phyloP scores from a whole-genome alignment of 2,888 invertebrate genomes.

The Clepsis dumicolana region DNA sequence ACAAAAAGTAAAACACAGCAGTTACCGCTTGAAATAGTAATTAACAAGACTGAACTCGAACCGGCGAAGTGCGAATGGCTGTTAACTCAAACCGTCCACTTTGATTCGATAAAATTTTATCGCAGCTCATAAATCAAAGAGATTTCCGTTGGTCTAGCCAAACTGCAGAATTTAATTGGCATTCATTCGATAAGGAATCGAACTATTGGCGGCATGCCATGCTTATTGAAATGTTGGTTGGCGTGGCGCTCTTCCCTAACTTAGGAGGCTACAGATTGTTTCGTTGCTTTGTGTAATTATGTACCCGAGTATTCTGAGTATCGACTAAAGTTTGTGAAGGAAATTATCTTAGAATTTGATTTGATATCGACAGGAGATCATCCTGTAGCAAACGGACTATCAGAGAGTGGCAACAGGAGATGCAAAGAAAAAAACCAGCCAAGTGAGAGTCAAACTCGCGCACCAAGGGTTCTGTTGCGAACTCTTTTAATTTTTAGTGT shows the following conservation, averaged over 20 bases:
- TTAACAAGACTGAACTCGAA: background rate
- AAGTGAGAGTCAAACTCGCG: too few relatives aligned
- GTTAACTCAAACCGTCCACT: constrained; percentile 21
- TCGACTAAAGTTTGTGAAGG: too few relatives aligned
- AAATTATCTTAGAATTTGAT: too few relatives aligned
- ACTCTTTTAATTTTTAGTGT: too few relatives aligned
- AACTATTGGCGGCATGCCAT: constrained; percentile 69
- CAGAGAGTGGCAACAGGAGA: too few relatives aligned
- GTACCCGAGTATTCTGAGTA: too few relatives aligned
- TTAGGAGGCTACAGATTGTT: background rate
- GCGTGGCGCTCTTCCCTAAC: background rate
- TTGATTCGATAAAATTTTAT: constrained; percentile 1
- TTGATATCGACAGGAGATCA: too few relatives aligned
- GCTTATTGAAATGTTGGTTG: constrained; percentile 54
- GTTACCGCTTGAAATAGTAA: background rate
- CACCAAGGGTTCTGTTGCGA: too few relatives aligned
- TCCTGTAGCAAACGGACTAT: too few relatives aligned
- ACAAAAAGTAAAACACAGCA: constrained; percentile 1
- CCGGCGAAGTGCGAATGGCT: constrained; percentile 3
- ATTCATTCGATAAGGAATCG: constrained; percentile 48
- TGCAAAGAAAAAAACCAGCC: too few relatives aligned
- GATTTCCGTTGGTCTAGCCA: background rate
- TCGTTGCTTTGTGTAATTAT: too few relatives aligned
- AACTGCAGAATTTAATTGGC: constrained; percentile 8
- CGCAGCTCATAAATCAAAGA: constrained; percentile 10